These are phyloP conservation scores for Hemicentrotus pulcherrimus DNA, from an alignment of 35 echinoderm and acorn worm species.

Conservation along the genomic window DNA sequence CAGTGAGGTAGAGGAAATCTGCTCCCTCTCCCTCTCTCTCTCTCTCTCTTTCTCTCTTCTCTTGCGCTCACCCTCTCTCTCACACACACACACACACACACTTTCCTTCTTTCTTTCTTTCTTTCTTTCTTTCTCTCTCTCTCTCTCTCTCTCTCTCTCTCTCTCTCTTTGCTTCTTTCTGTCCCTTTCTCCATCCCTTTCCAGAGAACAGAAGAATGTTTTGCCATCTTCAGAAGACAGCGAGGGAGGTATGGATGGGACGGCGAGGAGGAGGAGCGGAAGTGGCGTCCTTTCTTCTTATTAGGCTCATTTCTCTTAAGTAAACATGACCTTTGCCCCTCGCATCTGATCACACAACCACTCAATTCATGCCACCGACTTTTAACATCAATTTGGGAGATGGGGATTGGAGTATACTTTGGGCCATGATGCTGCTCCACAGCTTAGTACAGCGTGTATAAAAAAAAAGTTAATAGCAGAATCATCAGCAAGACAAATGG, in stretches of 20 bases:
- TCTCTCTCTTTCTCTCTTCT: not conserved
- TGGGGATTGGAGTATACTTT: not conserved
- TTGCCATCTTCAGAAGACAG: not conserved
- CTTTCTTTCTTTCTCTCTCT: no score
- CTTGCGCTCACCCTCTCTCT: not conserved
- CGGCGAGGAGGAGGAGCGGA: not conserved
- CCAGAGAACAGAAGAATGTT: not conserved
- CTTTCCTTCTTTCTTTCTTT: no score
- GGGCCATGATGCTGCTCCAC: not conserved
- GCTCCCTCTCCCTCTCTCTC: not conserved
- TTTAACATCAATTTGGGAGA: slow-evolving; percentile 6
- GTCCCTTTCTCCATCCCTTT: not conserved
- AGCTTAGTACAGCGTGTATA: not conserved
- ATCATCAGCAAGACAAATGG: not conserved
- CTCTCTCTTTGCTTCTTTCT: not conserved
- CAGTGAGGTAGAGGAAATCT: not conserved
- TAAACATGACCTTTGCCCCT: slow-evolving; percentile 28
- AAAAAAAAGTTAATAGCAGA: not conserved
- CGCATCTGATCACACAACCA: not conserved
- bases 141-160: not conserved
- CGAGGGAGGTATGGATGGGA: not conserved
- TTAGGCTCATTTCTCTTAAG: slow-evolving; percentile 4
- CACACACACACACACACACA: not conserved
- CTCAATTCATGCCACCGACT: not conserved
- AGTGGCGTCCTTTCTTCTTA: slow-evolving; percentile 1